Conservation (phyloP, 30 jellyfish, hydroid and myxozoan species). For the Aurelia coerulea region DNA sequence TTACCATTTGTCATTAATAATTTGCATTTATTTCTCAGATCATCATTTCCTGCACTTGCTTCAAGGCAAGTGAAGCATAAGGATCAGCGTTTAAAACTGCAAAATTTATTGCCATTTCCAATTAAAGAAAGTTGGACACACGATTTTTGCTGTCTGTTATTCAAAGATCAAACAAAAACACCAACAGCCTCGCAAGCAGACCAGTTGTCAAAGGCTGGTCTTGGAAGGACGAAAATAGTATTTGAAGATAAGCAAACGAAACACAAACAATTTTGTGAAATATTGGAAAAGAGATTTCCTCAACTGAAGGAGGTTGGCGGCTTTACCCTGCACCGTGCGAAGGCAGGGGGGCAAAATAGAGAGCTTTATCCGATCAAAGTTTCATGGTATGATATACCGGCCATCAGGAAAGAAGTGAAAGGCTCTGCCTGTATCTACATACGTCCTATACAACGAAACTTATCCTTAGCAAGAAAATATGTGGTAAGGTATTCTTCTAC, state of each 20-base stretch:
- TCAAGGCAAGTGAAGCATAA: slow-evolving; percentile 6
- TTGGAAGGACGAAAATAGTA: slow-evolving; percentile 6
- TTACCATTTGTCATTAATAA: too few species aligned
- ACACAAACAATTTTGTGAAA: background rate
- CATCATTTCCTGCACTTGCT: slow-evolving; percentile 1
- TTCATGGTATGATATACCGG: background rate
- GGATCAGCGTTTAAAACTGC: slow-evolving; percentile 8
- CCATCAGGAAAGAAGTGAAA: slow-evolving; percentile 9
- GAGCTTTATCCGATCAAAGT: background rate
- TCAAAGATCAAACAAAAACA: background rate
- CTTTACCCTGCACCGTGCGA: slow-evolving; percentile 16
- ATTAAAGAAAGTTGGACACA: slow-evolving; percentile 13
- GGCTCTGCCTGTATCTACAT: slow-evolving; percentile 5
- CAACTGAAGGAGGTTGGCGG: slow-evolving; percentile 13
- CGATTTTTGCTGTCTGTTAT: background rate
- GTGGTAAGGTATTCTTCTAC: background rate
- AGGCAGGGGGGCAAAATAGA: slow-evolving; percentile 17
- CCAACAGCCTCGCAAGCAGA: slow-evolving; percentile 1
- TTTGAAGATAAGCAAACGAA: background rate
- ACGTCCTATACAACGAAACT: slow-evolving; percentile 6
- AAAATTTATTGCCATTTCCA: background rate
- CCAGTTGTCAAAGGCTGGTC: background rate
- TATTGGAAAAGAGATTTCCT: background rate
- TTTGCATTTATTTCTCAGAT: background rate
- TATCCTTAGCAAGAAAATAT: background rate